phyloP scores from a whole-genome alignment of 2,888 invertebrate species.

The Temnothorax unifasciatus region DNA sequence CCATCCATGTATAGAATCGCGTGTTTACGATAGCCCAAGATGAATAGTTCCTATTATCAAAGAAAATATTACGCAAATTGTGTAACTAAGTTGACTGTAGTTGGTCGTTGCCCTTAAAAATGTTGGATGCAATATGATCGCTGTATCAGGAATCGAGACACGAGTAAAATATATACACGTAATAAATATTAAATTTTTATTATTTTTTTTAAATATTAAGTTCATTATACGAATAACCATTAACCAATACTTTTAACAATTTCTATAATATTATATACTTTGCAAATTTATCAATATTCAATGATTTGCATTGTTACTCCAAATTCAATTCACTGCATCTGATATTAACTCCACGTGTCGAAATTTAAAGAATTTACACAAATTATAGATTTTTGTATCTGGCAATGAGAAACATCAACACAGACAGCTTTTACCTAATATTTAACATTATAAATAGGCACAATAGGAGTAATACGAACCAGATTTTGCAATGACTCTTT shows the following conservation, averaged over 20 bases:
- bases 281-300: conserved; percentile 42
- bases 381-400: conserved; percentile 60
- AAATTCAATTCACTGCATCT: conserved; percentile 59
- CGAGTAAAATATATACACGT: conserved; percentile 54
- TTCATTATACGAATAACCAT: conserved; percentile 75
- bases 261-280: conserved; percentile 59
- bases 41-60: background rate
- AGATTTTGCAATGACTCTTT: conserved; percentile 59
- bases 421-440: conserved; percentile 74
- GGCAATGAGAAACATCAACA: conserved; percentile 75
- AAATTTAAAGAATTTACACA: conserved; percentile 60
- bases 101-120: background rate
- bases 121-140: background rate
- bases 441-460: conserved; percentile 81
- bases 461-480: conserved; percentile 79
- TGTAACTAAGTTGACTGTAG: background rate
- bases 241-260: conserved; percentile 75
- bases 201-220: conserved; percentile 71
- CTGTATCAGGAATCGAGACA: conserved; percentile 29
- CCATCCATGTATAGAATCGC: background rate
- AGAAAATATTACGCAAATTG: background rate
- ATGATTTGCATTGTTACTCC: conserved; percentile 48
- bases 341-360: conserved; percentile 37
- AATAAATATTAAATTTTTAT: conserved; percentile 80
- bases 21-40: background rate